Conservation (phyloP, 1,140 invertebrate species). For the Formica selysi region DNA sequence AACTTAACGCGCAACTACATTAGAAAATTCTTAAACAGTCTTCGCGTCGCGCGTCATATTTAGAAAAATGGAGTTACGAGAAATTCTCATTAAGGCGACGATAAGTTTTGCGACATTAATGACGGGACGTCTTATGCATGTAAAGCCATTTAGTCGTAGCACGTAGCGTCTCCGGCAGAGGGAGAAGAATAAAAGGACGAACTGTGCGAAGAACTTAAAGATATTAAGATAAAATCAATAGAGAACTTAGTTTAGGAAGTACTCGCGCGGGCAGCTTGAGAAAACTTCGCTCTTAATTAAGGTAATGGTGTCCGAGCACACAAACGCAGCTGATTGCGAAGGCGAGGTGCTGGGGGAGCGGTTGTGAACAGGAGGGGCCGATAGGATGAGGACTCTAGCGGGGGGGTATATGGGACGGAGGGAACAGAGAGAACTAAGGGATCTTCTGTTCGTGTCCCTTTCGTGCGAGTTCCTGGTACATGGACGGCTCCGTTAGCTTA, state of each 20-base stretch:
- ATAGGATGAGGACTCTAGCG: slow-evolving; percentile 12
- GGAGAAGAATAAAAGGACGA: slow-evolving; percentile 36
- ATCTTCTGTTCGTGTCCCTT: slow-evolving; percentile 70
- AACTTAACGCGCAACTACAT: slow-evolving; percentile 44
- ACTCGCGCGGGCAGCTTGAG: slow-evolving; percentile 40
- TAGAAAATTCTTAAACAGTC: slow-evolving; percentile 56
- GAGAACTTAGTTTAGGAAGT: slow-evolving; percentile 54
- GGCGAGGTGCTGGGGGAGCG: background rate
- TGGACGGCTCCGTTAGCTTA: slow-evolving; percentile 65
- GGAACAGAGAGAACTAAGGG: slow-evolving; percentile 50
- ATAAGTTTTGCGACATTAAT: slow-evolving; percentile 61
- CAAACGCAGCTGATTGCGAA: slow-evolving; percentile 61
- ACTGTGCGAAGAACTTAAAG: slow-evolving; percentile 16
- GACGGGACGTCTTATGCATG: slow-evolving; percentile 57
- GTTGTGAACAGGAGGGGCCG: background rate
- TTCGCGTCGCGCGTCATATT: slow-evolving; percentile 43
- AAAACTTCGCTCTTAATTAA: slow-evolving; percentile 68
- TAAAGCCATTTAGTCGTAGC: slow-evolving; percentile 59
- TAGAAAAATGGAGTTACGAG: slow-evolving; percentile 58
- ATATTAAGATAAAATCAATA: slow-evolving; percentile 64
- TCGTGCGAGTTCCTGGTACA: slow-evolving; percentile 72
- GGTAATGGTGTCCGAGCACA: slow-evolving; percentile 63
- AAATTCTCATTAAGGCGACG: slow-evolving; percentile 52
- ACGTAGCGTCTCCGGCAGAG: slow-evolving; percentile 28
- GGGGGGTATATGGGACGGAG: background rate